These are phyloP conservation scores for Rhopalosiphum padi DNA, from an alignment of 1,140 invertebrate genomes.

Conservation along the genomic window DNA sequence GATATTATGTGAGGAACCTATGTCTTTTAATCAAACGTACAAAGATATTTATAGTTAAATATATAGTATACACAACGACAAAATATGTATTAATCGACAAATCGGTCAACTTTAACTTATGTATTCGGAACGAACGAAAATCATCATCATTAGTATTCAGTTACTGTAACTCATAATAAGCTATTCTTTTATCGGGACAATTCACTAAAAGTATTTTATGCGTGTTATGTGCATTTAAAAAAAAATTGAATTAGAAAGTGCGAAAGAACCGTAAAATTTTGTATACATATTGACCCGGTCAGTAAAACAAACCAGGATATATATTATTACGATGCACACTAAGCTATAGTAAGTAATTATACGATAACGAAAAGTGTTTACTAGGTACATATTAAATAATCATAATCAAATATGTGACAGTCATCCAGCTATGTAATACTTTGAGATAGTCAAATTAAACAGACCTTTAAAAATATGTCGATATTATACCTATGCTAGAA, in stretches of 20 bases:
- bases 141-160: conserved; percentile 22
- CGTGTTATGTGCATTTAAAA: background rate
- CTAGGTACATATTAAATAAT: background rate
- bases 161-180: background rate
- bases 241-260: conserved; percentile 33
- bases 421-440: background rate
- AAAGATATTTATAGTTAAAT: background rate
- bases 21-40: background rate
- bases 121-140: background rate
- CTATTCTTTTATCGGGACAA: background rate
- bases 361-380: background rate
- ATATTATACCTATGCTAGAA: too few species aligned
- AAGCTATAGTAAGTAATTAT: background rate
- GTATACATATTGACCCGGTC: background rate
- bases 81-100: background rate
- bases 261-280: background rate
- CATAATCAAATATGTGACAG: background rate
- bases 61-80: background rate
- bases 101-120: background rate
- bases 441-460: background rate
- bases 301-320: conserved; percentile 13
- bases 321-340: background rate
- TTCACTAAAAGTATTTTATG: background rate
- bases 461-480: background rate
- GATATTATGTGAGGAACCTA: background rate